phyloP scores from a whole-genome alignment of 1,140 invertebrate genomes.

The Araneus ventricosus region DNA sequence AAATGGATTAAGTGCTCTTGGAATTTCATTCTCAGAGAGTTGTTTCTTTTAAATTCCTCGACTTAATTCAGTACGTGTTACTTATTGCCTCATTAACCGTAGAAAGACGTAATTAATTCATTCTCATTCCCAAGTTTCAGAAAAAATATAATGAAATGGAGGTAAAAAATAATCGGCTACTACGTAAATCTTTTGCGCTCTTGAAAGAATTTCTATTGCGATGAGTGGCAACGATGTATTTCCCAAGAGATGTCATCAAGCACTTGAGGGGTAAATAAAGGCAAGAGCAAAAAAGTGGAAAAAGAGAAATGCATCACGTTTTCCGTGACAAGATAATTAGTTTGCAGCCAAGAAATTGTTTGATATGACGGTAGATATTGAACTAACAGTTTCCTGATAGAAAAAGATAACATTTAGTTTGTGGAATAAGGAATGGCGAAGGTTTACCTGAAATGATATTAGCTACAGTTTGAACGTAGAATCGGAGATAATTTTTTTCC shows the following conservation, averaged over 20 bases:
- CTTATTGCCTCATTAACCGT: not conserved
- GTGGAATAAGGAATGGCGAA: not conserved
- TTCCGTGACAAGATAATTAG: conserved; percentile 19
- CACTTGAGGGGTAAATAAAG: not conserved
- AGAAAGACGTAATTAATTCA: not conserved
- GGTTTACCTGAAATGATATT: too few species aligned
- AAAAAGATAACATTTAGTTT: not conserved
- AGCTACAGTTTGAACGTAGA: too few species aligned
- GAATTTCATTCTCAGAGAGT: not conserved
- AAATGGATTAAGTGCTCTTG: not conserved
- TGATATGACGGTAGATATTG: not conserved
- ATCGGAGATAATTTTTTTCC: too few species aligned
- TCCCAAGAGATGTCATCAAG: conserved; percentile 20
- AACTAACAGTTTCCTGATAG: not conserved
- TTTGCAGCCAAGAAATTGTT: not conserved
- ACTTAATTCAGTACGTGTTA: not conserved
- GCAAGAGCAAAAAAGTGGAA: not conserved
- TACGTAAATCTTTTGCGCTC: not conserved
- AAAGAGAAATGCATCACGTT: not conserved
- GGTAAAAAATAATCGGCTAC: not conserved
- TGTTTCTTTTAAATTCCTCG: not conserved
- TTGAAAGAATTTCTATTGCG: not conserved
- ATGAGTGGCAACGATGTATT: not conserved
- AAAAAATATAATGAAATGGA: not conserved
- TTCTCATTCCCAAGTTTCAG: not conserved